Evolutionary conservation across 2,888 invertebrate species (phyloP).

Genomic region (Drosophila colorata): DNA sequence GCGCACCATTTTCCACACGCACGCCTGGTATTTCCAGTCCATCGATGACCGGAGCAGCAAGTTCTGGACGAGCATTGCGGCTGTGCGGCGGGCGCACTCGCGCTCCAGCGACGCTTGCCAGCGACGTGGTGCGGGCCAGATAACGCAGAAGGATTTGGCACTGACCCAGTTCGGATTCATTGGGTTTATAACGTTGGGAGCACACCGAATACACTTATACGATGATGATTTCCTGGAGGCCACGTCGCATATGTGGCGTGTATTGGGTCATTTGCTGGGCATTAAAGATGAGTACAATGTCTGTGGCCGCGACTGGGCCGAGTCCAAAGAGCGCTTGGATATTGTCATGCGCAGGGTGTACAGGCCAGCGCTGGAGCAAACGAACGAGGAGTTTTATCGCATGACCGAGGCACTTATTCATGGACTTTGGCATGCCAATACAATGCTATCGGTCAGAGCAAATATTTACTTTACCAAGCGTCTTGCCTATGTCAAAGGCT

Average conservation of each 20-base stretch:
- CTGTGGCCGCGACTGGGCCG: slow-evolving; percentile 88
- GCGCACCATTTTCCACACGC: slow-evolving; percentile 91
- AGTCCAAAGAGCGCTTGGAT: slow-evolving; percentile 87
- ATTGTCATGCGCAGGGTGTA: slow-evolving; percentile 87
- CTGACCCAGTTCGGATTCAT: slow-evolving; percentile 95
- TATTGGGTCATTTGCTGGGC: slow-evolving; percentile 92
- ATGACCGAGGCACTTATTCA: slow-evolving; percentile 89
- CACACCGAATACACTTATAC: slow-evolving; percentile 88
- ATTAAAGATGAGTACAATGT: slow-evolving; percentile 93
- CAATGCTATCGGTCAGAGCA: slow-evolving; percentile 87
- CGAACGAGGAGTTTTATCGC: slow-evolving; percentile 88
- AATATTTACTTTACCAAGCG: slow-evolving; percentile 87
- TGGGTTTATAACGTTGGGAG: slow-evolving; percentile 89
- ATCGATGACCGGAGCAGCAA: slow-evolving; percentile 86
- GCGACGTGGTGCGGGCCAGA: slow-evolving; percentile 86
- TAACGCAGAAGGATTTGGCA: slow-evolving; percentile 93
- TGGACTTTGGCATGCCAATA: slow-evolving; percentile 90
- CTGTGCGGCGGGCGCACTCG: slow-evolving; percentile 89
- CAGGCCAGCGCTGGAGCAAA: slow-evolving; percentile 87
- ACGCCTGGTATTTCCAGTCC: slow-evolving; percentile 89
- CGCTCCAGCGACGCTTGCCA: slow-evolving; percentile 87
- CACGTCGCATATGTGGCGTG: slow-evolving; percentile 93
- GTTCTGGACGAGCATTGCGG: slow-evolving; percentile 89
- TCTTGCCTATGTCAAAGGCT: slow-evolving; percentile 87
- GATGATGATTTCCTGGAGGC: slow-evolving; percentile 89